phyloP scores from a whole-genome alignment of 2,888 invertebrate genomes.

The Ganaspis brasiliensis region DNA sequence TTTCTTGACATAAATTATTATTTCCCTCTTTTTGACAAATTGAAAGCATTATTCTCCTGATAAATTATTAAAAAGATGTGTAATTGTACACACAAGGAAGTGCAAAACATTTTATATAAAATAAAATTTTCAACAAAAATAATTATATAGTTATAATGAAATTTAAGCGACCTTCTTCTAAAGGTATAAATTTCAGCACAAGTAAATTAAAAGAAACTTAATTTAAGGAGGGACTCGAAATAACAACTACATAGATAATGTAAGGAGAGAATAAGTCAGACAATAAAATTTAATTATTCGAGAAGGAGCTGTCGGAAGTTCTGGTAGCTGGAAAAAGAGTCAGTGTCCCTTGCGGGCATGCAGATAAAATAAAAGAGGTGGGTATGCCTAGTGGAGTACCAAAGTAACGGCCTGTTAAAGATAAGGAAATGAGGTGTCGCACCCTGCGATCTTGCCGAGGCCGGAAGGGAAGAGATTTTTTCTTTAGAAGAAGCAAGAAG shows the following conservation, averaged over 20 bases:
- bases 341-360: slow-evolving; percentile 39
- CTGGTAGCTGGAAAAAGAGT: slow-evolving; percentile 24
- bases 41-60: no score
- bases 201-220: not conserved
- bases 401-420: slow-evolving; percentile 79
- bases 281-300: slow-evolving; percentile 28
- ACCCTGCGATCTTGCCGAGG: slow-evolving; percentile 62
- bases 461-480: slow-evolving; percentile 68
- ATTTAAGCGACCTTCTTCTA: no score
- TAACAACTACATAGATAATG: not conserved
- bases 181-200: no score
- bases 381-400: slow-evolving; percentile 15
- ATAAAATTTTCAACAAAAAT: no score
- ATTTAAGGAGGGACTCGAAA: not conserved
- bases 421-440: slow-evolving; percentile 81
- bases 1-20: not conserved
- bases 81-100: no score
- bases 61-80: no score
- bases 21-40: no score
- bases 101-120: no score
- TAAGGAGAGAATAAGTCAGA: not conserved
- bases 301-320: not conserved
- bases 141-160: no score
- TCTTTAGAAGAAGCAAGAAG: slow-evolving; percentile 53
- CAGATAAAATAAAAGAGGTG: slow-evolving; percentile 41